phyloP scores from a whole-genome alignment of 30 jellyfish, hydroid and myxozoan genomes.

The Aurelia coerulea region DNA sequence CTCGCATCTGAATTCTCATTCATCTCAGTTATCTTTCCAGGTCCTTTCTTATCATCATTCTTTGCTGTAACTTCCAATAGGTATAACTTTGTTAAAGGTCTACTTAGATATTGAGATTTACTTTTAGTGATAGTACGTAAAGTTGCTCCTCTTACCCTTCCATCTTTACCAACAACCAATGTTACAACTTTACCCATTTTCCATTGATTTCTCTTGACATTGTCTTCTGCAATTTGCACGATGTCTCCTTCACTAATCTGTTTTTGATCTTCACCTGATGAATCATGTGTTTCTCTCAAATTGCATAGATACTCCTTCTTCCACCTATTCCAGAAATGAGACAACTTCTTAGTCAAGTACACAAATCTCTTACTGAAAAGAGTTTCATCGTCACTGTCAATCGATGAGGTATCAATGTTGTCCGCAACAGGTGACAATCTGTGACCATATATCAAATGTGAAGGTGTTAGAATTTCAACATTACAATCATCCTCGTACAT shows the following conservation, averaged over 20 bases:
- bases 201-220: constrained; percentile 43
- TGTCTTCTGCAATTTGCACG: constrained; percentile 37
- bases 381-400: neutral
- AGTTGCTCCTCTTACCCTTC: constrained; percentile 40
- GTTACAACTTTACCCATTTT: constrained; percentile 21
- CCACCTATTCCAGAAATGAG: constrained; percentile 66
- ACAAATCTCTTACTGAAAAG: constrained; percentile 6
- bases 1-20: too few relatives aligned
- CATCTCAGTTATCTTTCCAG: neutral
- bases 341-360: constrained; percentile 10
- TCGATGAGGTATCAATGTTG: neutral
- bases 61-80: constrained; percentile 1
- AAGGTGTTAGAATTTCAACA: constrained; percentile 36
- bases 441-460: constrained; percentile 20
- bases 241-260: constrained; percentile 5
- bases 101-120: neutral
- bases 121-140: constrained; percentile 7
- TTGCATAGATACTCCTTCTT: constrained; percentile 46
- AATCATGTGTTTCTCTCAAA: constrained; percentile 26
- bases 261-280: neutral
- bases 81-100: constrained; percentile 31
- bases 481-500: neutral
- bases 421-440: neutral
- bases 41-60: neutral
- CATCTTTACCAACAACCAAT: constrained; percentile 16